phyloP scores from a whole-genome alignment of 1,140 invertebrate species.

The Homalodisca vitripennis region DNA sequence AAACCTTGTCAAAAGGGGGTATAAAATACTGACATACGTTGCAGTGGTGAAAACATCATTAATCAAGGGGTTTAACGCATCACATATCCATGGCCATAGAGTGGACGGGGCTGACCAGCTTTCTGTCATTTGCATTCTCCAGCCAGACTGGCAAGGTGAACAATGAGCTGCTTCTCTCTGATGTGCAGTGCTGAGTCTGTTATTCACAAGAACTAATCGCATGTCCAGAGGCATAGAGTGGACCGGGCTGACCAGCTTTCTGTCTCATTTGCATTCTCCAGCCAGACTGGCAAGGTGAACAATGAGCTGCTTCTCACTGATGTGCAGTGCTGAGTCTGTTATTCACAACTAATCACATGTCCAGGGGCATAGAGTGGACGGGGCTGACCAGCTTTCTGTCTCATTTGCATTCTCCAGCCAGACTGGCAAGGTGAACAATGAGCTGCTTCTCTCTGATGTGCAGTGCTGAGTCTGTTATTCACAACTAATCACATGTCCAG shows the following conservation, averaged over 20 bases:
- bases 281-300: slow-evolving; percentile 45
- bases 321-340: no score
- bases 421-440: slow-evolving; percentile 52
- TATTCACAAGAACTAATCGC: neutral
- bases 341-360: no score
- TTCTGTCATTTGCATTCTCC: slow-evolving; percentile 52
- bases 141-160: slow-evolving; percentile 45
- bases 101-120: slow-evolving; percentile 56
- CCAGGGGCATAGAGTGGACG: slow-evolving; percentile 63
- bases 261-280: slow-evolving; percentile 50
- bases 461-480: no score
- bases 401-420: slow-evolving; percentile 42
- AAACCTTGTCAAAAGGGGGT: no score
- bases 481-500: no score
- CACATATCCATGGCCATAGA: slow-evolving; percentile 58
- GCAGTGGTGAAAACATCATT: neutral
- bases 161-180: slow-evolving; percentile 59
- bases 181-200: no score
- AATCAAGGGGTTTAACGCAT: neutral
- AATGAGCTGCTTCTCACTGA: slow-evolving; percentile 61
- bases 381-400: slow-evolving; percentile 56
- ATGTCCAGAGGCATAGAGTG: slow-evolving; percentile 60
- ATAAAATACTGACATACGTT: neutral
- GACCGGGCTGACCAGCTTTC: slow-evolving; percentile 55
- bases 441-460: slow-evolving; percentile 58